phyloP scores from a whole-genome alignment of 1,140 invertebrate species.

The Drosophila teissieri region DNA sequence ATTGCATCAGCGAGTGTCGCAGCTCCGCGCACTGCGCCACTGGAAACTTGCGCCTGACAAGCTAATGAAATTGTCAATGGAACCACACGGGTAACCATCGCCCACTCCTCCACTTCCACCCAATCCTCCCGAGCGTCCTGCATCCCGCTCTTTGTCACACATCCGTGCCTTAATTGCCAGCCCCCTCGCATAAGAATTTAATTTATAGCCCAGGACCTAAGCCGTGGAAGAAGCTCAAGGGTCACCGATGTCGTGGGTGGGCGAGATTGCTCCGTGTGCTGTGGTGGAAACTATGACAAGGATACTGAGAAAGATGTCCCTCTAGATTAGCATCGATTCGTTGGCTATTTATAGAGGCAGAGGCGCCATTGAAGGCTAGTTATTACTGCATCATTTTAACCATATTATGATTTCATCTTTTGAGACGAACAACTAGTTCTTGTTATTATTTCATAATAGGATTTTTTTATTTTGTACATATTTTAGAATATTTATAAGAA shows the following conservation, averaged over 20 bases:
- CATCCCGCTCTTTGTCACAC: slow-evolving; percentile 15
- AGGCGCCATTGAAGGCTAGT: too few relatives aligned
- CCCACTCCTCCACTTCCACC: not conserved
- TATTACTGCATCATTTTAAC: too few relatives aligned
- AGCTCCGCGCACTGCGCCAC: slow-evolving; percentile 14
- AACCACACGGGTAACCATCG: slow-evolving; percentile 42
- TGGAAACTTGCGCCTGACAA: slow-evolving; percentile 40
- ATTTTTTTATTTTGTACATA: not conserved
- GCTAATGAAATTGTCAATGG: slow-evolving; percentile 76
- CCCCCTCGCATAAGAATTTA: slow-evolving; percentile 67
- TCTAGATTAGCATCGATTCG: not conserved
- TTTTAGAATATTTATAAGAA: not conserved
- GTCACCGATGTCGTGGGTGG: slow-evolving; percentile 9
- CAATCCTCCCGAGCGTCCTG: not conserved
- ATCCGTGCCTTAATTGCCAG: slow-evolving; percentile 64
- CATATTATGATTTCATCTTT: too few relatives aligned
- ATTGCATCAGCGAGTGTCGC: slow-evolving; percentile 57
- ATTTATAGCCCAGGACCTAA: slow-evolving; percentile 67
- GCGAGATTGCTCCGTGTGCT: slow-evolving; percentile 23
- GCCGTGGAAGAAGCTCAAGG: slow-evolving; percentile 46
- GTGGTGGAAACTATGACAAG: slow-evolving; percentile 58
- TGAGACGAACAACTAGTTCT: too few relatives aligned
- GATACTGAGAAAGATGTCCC: slow-evolving; percentile 7
- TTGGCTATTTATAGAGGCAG: not conserved
- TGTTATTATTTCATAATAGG: too few relatives aligned